Base-by-base conservation (phyloP, 2,113 vertebrate species). In the Menidia beryllina region DNA sequence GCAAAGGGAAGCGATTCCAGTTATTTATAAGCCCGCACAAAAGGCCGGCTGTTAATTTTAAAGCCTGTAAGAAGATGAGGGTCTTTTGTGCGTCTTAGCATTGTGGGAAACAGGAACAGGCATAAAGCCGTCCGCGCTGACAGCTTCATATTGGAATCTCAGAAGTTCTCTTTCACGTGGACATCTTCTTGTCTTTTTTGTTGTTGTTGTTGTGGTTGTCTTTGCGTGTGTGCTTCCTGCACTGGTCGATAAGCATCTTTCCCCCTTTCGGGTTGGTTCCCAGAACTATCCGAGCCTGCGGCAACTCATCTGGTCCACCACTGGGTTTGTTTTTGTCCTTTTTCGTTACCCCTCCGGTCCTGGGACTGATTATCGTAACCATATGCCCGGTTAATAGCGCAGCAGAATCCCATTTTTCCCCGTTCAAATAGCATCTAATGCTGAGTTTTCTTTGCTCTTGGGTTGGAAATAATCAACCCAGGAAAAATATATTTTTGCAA, bases 291-390 rank as follows among this genome's bases (percentile, higher is more conserved):
- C 19, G 6, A 62, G 84, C 90, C 89, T 75, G 79, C 71, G 89
- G 92, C 83, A 69, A n/a, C 83, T 90, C 82, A 86, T 88, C 86
- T 83, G 82, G 82, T 75, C 75, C 57, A 34, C 82, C 77, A 79
- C 80, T 77, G 86, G n/a, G n/a, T 91, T 91, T 91, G 87, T 88
- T 87, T 84, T 50, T 81, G 73, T 87, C 77, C 89, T 90, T 92
- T 87, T 91, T 91, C 90, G 86, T 91, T 92, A n/a, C 92, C 85
- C 88, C 75, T 85, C 71, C 81, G 79, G 88, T 88, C 69, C 91
- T 92, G 90, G 89, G 84, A 92, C 82, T 94, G 88, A 91, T 94
- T 89, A 92, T 91, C 88, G 86, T 79, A 91, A 89, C 89, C 92
- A 92, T 90, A 91, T 92, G 92, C 84, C 84, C 72, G 68, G 77